A percentile compares a stretch with the other conserved stretches of the same genome.
Conservation (phyloP, 2,888 invertebrate species). For the Hemistola chrysoprasaria region DNA sequence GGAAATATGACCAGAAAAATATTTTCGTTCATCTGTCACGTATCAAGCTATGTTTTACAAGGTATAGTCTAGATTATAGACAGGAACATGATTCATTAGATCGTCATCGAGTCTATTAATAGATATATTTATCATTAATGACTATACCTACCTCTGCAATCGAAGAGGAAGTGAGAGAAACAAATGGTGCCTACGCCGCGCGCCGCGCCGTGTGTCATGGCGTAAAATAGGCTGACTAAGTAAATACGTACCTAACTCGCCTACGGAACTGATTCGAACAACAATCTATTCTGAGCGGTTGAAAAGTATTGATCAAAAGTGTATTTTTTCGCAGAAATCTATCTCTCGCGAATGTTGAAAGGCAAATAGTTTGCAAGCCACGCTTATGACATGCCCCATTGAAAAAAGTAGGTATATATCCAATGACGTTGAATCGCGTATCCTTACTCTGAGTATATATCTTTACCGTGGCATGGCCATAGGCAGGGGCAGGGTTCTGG, state of each 20-base stretch:
- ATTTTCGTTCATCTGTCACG: no score
- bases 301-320: neutral
- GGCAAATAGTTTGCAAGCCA: no score
- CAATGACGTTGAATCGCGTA: no score
- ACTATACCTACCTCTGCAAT: conserved; percentile 10
- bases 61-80: conserved; percentile 5
- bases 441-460: no score
- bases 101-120: conserved; percentile 29
- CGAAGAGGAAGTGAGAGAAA: conserved; percentile 25
- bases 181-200: conserved; percentile 21
- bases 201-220: neutral
- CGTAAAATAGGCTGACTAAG: conserved; percentile 45
- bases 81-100: conserved; percentile 16
- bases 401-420: no score
- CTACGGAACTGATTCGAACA: conserved; percentile 31
- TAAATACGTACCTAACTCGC: conserved; percentile 34
- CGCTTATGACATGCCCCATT: no score
- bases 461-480: no score
- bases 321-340: neutral
- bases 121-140: conserved; percentile 31
- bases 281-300: conserved; percentile 35
- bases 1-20: no score
- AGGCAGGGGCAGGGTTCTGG: no score
- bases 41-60: no score
- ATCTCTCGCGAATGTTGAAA: no score